Evolutionary conservation across 2,888 invertebrate genomes (phyloP).

Genomic region (Rotaria socialis): DNA sequence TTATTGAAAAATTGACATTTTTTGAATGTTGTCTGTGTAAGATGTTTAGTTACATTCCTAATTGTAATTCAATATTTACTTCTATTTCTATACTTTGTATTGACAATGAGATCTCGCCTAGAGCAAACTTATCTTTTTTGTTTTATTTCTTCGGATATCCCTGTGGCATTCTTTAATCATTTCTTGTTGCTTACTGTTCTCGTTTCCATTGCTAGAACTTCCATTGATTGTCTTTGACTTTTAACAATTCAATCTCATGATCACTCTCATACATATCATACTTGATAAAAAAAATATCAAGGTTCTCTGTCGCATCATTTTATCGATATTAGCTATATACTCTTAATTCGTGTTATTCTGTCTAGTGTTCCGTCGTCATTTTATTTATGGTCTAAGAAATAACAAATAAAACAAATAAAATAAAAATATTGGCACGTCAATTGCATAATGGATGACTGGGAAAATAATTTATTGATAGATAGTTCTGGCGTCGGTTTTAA

Average conservation of each 20-base stretch:
- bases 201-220: background rate
- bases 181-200: background rate
- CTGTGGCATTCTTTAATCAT: background rate
- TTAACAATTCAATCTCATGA: background rate
- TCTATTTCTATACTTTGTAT: background rate
- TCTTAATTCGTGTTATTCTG: background rate
- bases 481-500: no score
- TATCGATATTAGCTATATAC: background rate
- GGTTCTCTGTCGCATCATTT: background rate
- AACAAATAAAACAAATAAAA: background rate
- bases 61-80: background rate
- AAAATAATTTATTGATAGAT: no score
- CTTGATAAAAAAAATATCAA: background rate
- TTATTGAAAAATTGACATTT: no score
- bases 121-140: background rate
- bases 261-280: constrained; percentile 22
- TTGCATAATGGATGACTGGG: no score
- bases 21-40: background rate
- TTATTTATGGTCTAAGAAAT: background rate
- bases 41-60: background rate
- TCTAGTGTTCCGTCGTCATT: background rate
- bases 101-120: background rate
- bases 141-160: background rate
- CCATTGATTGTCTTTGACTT: background rate
- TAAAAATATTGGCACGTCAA: no score